phyloP scores from a whole-genome alignment of 1,140 invertebrate genomes.

The Meloidogyne exigua region DNA sequence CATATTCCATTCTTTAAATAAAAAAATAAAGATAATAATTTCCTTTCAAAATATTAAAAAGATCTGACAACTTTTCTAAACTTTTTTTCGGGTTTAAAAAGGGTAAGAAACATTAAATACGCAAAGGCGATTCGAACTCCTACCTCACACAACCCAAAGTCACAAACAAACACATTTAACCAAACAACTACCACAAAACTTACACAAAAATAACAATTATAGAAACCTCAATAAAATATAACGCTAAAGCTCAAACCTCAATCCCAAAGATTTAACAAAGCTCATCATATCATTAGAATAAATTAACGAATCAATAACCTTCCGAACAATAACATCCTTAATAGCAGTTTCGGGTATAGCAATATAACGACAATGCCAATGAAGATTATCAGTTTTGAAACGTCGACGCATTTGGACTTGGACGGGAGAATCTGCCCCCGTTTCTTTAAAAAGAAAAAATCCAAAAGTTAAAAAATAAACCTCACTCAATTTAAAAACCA shows the following conservation, averaged over 20 bases:
- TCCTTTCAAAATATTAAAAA: too few species aligned
- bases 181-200: neutral
- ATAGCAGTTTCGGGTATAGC: constrained; percentile 29
- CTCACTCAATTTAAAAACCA: constrained; percentile 49
- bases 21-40: too few species aligned
- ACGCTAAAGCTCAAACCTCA: constrained; percentile 22
- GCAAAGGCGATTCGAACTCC: too few species aligned
- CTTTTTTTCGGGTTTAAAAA: too few species aligned
- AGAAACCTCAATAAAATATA: too few species aligned
- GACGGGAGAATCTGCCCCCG: constrained; percentile 34
- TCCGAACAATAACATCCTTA: constrained; percentile 42
- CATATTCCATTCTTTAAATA: constrained; percentile 48
- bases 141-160: neutral
- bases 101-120: too few species aligned
- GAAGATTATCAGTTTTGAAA: constrained; percentile 31
- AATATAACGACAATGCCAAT: constrained; percentile 53
- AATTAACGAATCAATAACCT: constrained; percentile 46
- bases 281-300: constrained; percentile 52
- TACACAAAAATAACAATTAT: too few species aligned
- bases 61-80: too few species aligned
- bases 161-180: neutral
- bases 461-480: neutral
- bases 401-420: constrained; percentile 50
- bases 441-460: constrained; percentile 16
- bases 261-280: constrained; percentile 49